Evolutionary conservation across 2,113 vertebrate genomes (phyloP).

Genomic region (Cyphomyrus discorhynchus): DNA sequence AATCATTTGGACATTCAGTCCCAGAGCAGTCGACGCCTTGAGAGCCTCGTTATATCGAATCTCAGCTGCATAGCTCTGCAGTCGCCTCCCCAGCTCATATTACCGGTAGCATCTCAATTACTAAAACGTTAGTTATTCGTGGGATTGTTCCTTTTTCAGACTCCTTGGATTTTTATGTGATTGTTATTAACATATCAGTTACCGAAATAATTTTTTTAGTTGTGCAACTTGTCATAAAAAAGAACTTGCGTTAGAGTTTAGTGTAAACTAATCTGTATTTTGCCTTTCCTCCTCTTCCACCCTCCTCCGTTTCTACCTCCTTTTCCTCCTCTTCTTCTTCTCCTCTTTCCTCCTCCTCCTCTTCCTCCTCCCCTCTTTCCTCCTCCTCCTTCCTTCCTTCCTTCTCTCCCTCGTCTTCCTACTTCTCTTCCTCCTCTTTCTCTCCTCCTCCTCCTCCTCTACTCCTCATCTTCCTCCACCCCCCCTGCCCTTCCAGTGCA

Average conservation of each 20-base stretch:
- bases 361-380: not conserved
- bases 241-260: not conserved
- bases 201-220: not conserved
- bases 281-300: not conserved
- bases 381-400: not conserved
- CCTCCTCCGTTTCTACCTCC: not conserved
- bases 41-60: not conserved
- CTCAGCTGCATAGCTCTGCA: not conserved
- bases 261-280: not conserved
- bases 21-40: not conserved
- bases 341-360: not conserved
- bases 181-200: not conserved
- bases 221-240: not conserved
- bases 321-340: not conserved
- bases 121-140: not conserved
- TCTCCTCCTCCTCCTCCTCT: not conserved
- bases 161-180: not conserved
- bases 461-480: not conserved
- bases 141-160: not conserved
- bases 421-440: not conserved
- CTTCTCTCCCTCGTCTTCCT: not conserved
- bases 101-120: not conserved
- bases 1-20: not conserved
- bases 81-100: not conserved
- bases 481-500: conserved; percentile 50